These are phyloP conservation scores for Leptodactylus fuscus DNA, from an alignment of 2,113 vertebrate genomes.

Conservation along the genomic window DNA sequence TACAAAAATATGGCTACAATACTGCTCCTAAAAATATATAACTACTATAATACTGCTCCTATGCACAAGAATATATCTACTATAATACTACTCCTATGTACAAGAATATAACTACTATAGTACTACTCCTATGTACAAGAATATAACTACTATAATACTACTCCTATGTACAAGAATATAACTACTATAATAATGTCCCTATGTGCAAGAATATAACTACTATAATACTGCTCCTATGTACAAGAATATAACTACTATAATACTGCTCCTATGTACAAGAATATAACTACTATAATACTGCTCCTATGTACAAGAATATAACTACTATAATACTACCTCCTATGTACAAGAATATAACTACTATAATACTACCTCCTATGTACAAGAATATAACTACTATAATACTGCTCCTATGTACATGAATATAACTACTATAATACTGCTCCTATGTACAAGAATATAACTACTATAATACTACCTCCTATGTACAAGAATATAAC, in stretches of 20 bases:
- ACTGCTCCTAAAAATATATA: no score
- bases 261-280: background rate
- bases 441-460: background rate
- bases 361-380: no score
- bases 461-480: no score
- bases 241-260: slow-evolving; percentile 9
- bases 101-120: background rate
- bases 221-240: background rate
- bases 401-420: background rate
- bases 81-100: background rate
- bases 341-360: no score
- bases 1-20: background rate
- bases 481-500: no score
- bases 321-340: no score
- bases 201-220: background rate
- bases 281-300: background rate
- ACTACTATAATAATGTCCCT: background rate
- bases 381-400: slow-evolving; percentile 4
- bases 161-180: background rate
- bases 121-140: background rate
- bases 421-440: slow-evolving; percentile 14
- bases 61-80: background rate
- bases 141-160: slow-evolving; percentile 3
- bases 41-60: background rate
- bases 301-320: background rate